phyloP scores from a whole-genome alignment of 2,888 invertebrate species.

The Pseudococcus viburni region DNA sequence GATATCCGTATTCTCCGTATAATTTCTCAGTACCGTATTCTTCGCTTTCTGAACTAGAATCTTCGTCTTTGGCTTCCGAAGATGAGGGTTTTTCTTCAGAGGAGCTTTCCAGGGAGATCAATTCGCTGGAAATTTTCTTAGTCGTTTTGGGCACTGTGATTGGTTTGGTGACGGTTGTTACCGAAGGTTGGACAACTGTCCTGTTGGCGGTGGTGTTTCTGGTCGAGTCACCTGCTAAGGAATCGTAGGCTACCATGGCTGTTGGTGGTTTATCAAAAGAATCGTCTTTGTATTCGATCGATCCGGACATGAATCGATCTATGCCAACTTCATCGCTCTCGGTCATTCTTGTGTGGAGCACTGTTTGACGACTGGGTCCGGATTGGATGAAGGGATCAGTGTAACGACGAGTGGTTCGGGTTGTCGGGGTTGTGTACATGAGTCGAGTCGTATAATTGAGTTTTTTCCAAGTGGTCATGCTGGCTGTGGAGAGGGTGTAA shows the following conservation, averaged over 20 bases:
- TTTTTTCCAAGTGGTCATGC: conserved; percentile 17
- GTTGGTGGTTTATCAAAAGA: conserved; percentile 20
- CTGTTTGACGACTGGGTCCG: neutral
- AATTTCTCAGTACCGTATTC: neutral
- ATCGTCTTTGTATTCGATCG: conserved; percentile 13
- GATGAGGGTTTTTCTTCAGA: neutral
- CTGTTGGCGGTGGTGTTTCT: neutral
- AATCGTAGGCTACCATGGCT: conserved; percentile 4
- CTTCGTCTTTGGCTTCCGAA: neutral
- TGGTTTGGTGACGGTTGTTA: neutral
- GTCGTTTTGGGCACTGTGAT: neutral
- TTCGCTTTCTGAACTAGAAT: neutral
- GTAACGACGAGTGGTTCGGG: neutral
- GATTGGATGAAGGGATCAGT: neutral
- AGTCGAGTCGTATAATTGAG: conserved; percentile 2
- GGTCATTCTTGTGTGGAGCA: neutral
- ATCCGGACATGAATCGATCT: neutral
- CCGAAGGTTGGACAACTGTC: neutral
- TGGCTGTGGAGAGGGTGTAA: conserved; percentile 8
- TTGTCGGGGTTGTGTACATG: neutral
- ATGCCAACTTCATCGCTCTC: neutral
- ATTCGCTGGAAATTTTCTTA: neutral
- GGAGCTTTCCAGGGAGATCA: conserved; percentile 1
- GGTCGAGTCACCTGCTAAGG: neutral
- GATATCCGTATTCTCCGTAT: conserved; percentile 19